Evolutionary conservation across 2,113 vertebrate species (phyloP).

Genomic region (Coturnix japonica): DNA sequence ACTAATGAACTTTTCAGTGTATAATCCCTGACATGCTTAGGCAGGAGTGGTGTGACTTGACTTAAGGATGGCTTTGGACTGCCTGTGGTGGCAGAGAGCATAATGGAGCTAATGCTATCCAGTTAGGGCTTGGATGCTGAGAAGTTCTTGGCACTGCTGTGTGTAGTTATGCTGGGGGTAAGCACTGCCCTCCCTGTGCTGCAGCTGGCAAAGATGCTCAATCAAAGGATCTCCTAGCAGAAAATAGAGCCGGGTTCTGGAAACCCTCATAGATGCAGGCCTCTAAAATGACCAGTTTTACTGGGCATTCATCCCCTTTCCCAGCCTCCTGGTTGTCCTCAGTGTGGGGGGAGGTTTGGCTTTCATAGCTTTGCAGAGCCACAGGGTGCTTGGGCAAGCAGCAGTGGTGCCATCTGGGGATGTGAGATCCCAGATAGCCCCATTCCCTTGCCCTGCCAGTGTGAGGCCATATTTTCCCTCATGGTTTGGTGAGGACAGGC

Average conservation of each 20-base stretch:
- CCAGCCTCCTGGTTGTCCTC: neutral
- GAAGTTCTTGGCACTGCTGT: neutral
- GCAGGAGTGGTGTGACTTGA: neutral
- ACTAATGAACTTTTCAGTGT: neutral
- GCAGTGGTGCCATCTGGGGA: neutral
- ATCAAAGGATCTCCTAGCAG: neutral
- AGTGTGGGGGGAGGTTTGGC: neutral
- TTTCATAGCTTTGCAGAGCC: neutral
- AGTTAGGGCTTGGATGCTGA: neutral
- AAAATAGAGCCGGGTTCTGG: neutral
- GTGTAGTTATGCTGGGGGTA: fast-evolving
- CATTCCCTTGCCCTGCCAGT: neutral
- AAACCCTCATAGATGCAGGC: neutral
- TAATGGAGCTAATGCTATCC: neutral
- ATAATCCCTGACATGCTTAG: neutral
- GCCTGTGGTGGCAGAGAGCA: neutral
- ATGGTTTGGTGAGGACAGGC: no score
- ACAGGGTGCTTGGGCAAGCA: neutral
- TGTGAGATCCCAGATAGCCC: neutral
- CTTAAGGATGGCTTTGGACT: neutral
- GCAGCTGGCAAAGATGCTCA: neutral
- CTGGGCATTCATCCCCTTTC: neutral
- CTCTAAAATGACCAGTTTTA: fast-evolving
- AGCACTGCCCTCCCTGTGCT: neutral
- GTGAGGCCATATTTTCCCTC: neutral